Evolutionary conservation across 2,888 invertebrate genomes (phyloP).

Genomic region (Caenorhabditis afra): DNA sequence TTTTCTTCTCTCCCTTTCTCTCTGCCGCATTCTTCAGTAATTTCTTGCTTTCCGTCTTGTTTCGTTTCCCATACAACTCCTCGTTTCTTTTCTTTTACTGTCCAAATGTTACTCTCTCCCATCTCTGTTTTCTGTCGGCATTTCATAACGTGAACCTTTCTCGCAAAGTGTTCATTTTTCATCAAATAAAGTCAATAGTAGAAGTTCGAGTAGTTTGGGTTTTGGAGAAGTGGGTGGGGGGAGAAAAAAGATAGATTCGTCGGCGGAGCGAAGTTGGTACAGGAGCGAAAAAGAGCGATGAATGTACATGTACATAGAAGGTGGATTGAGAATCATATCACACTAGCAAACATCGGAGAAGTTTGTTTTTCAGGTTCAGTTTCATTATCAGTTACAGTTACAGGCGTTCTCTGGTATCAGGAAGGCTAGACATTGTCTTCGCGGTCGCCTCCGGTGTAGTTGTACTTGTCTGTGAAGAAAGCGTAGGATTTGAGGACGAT

Average conservation of each 20-base stretch:
- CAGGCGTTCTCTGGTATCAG: no score
- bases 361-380: no score
- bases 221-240: background rate
- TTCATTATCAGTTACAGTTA: no score
- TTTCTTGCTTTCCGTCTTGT: background rate
- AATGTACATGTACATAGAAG: slow-evolving; percentile 47
- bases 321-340: slow-evolving; percentile 33
- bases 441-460: slow-evolving; percentile 69
- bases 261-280: background rate
- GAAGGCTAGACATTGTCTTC: slow-evolving; percentile 62
- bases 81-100: slow-evolving; percentile 11
- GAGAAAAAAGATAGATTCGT: no score
- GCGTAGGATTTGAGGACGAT: slow-evolving; percentile 67
- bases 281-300: slow-evolving; percentile 3
- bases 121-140: slow-evolving; percentile 8
- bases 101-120: slow-evolving; percentile 10
- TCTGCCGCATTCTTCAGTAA: slow-evolving; percentile 25
- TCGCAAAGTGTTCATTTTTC: background rate
- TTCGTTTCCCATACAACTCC: background rate
- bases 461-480: slow-evolving; percentile 69
- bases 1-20: slow-evolving; percentile 1
- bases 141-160: background rate
- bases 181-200: slow-evolving; percentile 33
- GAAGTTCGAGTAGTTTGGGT: slow-evolving; percentile 16
- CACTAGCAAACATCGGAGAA: slow-evolving; percentile 32